A percentile compares a stretch with the other conserved stretches of the same genome.
Conservation (phyloP, 2,797 vertebrate species). For the Chrysocyon brachyurus region DNA sequence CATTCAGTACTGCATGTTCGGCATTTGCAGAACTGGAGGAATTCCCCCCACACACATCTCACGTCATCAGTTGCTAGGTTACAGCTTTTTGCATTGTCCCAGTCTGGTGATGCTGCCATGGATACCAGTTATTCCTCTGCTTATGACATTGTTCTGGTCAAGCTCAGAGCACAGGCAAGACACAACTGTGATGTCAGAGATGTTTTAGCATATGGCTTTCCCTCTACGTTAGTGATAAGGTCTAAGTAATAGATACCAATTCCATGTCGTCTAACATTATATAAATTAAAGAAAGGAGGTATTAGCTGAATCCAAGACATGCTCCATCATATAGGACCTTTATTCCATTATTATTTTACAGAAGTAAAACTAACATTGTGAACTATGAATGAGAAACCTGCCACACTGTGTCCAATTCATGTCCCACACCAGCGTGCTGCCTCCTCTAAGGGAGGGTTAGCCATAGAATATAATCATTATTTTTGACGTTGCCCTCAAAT, state of each 20-base stretch:
- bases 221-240: slow-evolving; percentile 17
- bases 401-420: background rate
- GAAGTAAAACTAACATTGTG: slow-evolving; percentile 37
- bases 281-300: background rate
- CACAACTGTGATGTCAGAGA: slow-evolving; percentile 82
- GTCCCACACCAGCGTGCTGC: background rate
- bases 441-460: background rate
- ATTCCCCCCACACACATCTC: slow-evolving; percentile 66
- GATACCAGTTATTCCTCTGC: slow-evolving; percentile 83
- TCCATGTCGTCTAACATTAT: slow-evolving; percentile 22
- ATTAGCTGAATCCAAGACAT: background rate
- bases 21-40: slow-evolving; percentile 66
- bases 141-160: slow-evolving; percentile 71
- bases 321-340: background rate
- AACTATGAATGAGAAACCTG: background rate
- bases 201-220: slow-evolving; percentile 44
- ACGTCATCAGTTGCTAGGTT: slow-evolving; percentile 82
- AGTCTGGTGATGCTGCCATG: slow-evolving; percentile 84
- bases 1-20: slow-evolving; percentile 45
- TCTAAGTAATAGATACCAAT: background rate
- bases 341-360: slow-evolving; percentile 41
- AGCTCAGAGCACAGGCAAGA: slow-evolving; percentile 65
- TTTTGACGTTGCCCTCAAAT: slow-evolving; percentile 3
- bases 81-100: slow-evolving; percentile 78
- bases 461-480: background rate